Conservation (phyloP, 2,797 vertebrate species). For the Smutsia temminckii region DNA sequence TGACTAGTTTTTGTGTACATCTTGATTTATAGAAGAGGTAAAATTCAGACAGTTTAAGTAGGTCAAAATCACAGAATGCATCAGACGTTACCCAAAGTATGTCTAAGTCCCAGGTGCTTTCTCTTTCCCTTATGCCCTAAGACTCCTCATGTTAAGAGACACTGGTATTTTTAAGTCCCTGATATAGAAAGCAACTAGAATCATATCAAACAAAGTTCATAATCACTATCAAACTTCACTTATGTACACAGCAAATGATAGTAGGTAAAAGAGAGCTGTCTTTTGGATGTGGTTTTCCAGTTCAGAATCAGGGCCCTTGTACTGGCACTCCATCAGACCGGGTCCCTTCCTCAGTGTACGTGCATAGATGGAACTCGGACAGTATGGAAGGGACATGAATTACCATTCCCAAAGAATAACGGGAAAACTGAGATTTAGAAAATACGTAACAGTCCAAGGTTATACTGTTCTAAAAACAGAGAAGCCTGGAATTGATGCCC, state of each 20-base stretch:
- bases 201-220: background rate
- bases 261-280: background rate
- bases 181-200: background rate
- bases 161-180: background rate
- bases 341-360: background rate
- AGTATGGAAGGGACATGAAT: background rate
- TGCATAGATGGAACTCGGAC: background rate
- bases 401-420: background rate
- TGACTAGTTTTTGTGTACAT: background rate
- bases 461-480: background rate
- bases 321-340: background rate
- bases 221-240: background rate
- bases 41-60: background rate
- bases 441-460: background rate
- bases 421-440: background rate
- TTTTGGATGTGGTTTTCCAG: background rate
- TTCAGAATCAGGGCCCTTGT: background rate
- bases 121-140: background rate
- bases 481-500: background rate
- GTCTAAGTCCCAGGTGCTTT: background rate
- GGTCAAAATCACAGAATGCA: background rate
- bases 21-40: background rate
- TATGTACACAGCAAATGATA: background rate
- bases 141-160: background rate
- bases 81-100: background rate